phyloP scores from a whole-genome alignment of 2,888 invertebrate genomes.

The Perdita meconis region DNA sequence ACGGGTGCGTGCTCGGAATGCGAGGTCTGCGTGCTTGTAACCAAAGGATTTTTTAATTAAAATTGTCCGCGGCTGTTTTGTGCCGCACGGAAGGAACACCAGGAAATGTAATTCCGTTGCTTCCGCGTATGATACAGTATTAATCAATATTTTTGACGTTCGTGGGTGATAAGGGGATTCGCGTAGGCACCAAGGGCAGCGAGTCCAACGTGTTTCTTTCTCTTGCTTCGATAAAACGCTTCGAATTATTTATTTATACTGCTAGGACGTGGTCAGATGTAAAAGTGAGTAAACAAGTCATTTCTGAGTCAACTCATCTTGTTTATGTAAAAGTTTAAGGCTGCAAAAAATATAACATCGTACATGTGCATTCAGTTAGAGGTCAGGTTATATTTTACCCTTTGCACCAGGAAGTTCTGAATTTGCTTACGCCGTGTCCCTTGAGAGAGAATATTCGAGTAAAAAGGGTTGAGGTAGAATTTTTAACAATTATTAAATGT shows the following conservation, averaged over 20 bases:
- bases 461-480: too few relatives aligned
- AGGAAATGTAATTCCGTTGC: slow-evolving; percentile 1
- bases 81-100: not conserved
- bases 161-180: not conserved
- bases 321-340: too few relatives aligned
- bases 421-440: too few relatives aligned
- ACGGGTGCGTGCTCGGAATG: not conserved
- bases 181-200: not conserved
- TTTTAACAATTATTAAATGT: too few relatives aligned
- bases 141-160: not conserved
- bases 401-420: too few relatives aligned
- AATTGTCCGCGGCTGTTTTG: not conserved
- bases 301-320: too few relatives aligned
- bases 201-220: not conserved
- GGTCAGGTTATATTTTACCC: too few relatives aligned
- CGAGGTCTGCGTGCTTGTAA: not conserved
- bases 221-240: not conserved
- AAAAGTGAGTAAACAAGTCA: too few relatives aligned
- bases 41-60: slow-evolving; percentile 4
- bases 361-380: too few relatives aligned
- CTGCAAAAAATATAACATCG: too few relatives aligned
- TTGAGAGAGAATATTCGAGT: too few relatives aligned
- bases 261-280: not conserved
- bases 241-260: not conserved
- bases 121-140: not conserved